Conservation (phyloP, 2,113 vertebrate species). For the Connochaetes taurinus region DNA sequence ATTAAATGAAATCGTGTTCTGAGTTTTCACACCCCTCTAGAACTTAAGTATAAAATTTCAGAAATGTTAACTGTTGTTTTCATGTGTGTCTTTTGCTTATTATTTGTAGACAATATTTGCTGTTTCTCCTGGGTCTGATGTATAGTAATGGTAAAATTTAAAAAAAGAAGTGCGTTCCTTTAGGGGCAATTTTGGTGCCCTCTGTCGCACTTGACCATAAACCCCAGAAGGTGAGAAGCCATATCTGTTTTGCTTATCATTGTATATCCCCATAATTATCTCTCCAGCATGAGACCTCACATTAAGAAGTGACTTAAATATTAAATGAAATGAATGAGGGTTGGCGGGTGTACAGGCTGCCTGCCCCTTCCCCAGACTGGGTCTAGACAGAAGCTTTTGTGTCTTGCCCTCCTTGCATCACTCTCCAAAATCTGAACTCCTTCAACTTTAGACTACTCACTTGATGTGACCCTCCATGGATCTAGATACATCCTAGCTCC, state of each 20-base stretch:
- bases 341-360: not conserved
- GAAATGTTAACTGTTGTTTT: not conserved
- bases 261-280: not conserved
- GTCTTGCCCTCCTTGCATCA: not conserved
- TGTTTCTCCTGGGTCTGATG: not conserved
- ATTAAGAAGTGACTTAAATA: not conserved
- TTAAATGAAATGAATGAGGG: not conserved
- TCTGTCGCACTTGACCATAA: not conserved
- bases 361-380: not conserved
- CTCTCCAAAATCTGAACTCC: not conserved
- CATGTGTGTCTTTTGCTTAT: not conserved
- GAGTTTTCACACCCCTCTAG: slow-evolving; percentile 5
- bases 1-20: not conserved
- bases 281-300: not conserved
- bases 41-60: not conserved
- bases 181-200: not conserved
- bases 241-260: not conserved
- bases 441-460: not conserved
- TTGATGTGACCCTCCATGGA: not conserved
- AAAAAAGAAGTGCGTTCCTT: not conserved
- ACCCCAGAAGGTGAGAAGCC: not conserved
- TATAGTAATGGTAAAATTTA: not conserved
- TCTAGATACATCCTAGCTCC: not conserved
- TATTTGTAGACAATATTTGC: not conserved
- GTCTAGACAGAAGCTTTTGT: not conserved